Evolutionary conservation across 2,113 vertebrate species (phyloP), one percentile per base, ranked within the genome.

Genomic region (Lanius ludovicianus): DNA sequence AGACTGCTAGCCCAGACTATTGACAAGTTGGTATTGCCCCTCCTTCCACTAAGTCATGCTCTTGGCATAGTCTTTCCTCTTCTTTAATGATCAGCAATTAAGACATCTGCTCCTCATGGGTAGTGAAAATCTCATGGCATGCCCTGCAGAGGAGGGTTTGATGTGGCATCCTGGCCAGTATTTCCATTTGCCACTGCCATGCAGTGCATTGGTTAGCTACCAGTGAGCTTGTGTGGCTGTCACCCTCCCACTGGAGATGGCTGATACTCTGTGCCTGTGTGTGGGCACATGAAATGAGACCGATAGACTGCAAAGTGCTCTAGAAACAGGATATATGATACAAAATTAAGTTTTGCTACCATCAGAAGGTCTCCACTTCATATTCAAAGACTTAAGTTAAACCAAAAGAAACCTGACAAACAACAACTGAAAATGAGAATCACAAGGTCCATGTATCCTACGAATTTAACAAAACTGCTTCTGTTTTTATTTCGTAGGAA

Each of bases 231-330:
- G 22, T 42, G 77, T 91, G 95, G 41, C 95, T 95, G 74, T 87
- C 91, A 91, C 87, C 70, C 78, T 89, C 93, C 93, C 67, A 83
- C 78, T 31, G 44, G 67, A 67, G 42, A 74, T 73, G 89, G 42
- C 67, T 95, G 70, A 47, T 62, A 63, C 16, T 73, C 70, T 77
- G 12, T 71, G 24, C 68, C 82, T 82, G n/a, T 73, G 52, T 71
- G 81, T 87, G 67, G 81, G 87, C 39, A 71, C 19, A 57, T 10
- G 17, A 87, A 89, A 69, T 55, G 70, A 91, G 63, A 78, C 77
- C 93, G 82, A 79, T 37, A 73, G 63, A 76, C 47, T 85, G 35
- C 4, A 67, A 83, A 85, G 59, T 56, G 28, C 33, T 88, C 79
- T 63, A 74, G 42, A 65, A 94, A 81, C 46, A 84, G 53, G 84